Evolutionary conservation across 2,113 vertebrate species (phyloP).

Genomic region (Limnothrissa miodon): DNA sequence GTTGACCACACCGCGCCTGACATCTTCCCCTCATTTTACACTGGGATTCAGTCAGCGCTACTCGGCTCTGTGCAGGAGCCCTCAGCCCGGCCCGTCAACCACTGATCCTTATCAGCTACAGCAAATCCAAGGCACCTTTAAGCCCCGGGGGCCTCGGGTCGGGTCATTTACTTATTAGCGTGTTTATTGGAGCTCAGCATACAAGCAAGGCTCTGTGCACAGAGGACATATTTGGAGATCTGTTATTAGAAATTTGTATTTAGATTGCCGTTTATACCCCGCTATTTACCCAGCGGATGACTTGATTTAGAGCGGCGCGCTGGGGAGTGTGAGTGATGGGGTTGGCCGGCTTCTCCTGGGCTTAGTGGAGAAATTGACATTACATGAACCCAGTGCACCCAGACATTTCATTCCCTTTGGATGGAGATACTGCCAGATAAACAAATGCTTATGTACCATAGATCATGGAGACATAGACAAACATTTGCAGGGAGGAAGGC

Average conservation of each 20-base stretch:
- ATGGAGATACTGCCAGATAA: background rate
- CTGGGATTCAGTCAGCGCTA: background rate
- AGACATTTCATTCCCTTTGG: background rate
- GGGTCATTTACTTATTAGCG: slow-evolving; percentile 9
- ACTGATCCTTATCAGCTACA: slow-evolving; percentile 17
- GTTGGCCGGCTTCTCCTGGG: background rate
- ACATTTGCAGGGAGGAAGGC: background rate
- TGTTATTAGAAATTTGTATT: slow-evolving; percentile 20
- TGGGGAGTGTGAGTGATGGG: background rate
- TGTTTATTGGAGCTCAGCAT: slow-evolving; percentile 8
- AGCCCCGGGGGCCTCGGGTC: background rate
- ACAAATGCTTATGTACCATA: slow-evolving; percentile 10
- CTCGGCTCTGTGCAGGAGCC: background rate
- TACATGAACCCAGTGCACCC: background rate
- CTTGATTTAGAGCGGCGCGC: background rate
- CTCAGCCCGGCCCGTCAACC: background rate
- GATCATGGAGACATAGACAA: slow-evolving; percentile 13
- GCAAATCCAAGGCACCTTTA: slow-evolving; percentile 3
- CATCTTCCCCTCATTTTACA: slow-evolving; percentile 19
- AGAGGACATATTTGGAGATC: background rate
- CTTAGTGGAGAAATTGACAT: slow-evolving; percentile 8
- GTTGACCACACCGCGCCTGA: slow-evolving; percentile 15
- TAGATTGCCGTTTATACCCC: slow-evolving; percentile 7
- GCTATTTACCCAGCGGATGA: background rate
- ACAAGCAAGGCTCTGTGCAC: background rate